These are phyloP conservation scores for Pseudoips prasinana DNA, from an alignment of 2,888 invertebrate genomes.

Conservation along the genomic window DNA sequence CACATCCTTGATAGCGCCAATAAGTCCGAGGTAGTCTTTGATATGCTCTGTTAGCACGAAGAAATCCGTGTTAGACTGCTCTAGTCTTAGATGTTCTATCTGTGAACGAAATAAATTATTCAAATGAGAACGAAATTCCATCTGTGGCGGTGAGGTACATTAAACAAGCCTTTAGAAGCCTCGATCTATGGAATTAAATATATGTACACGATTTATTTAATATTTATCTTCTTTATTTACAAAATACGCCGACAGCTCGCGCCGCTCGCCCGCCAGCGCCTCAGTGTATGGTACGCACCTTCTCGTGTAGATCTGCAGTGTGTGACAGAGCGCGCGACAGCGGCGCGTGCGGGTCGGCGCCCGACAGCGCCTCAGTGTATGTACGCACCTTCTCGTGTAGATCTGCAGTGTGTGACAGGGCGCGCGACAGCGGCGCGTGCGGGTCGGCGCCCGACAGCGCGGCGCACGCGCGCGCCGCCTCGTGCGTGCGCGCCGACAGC, in stretches of 20 bases:
- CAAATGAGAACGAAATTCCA: background rate
- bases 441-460: too few species aligned
- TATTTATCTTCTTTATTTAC: too few species aligned
- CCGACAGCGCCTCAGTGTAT: too few species aligned
- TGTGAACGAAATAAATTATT: slow-evolving; percentile 42
- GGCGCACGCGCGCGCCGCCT: too few species aligned
- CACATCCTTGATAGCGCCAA: slow-evolving; percentile 94
- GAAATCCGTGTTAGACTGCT: slow-evolving; percentile 97
- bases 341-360: slow-evolving; percentile 84
- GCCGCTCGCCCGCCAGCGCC: slow-evolving; percentile 91
- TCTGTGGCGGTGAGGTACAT: background rate
- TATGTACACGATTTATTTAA: too few species aligned
- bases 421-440: too few species aligned
- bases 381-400: too few species aligned
- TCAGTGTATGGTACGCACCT: slow-evolving; percentile 84
- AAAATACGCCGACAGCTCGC: slow-evolving; percentile 90
- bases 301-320: slow-evolving; percentile 95
- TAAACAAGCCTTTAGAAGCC: too few species aligned
- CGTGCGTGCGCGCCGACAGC: too few species aligned
- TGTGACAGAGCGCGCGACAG: slow-evolving; percentile 90
- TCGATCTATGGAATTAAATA: too few species aligned
- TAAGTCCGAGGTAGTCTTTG: slow-evolving; percentile 95
- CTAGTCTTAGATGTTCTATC: slow-evolving; percentile 93
- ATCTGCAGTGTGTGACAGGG: too few species aligned
- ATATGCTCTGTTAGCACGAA: slow-evolving; percentile 96